Evolutionary conservation across 2,888 invertebrate species (phyloP).

Genomic region (Herminia tarsipennalis): DNA sequence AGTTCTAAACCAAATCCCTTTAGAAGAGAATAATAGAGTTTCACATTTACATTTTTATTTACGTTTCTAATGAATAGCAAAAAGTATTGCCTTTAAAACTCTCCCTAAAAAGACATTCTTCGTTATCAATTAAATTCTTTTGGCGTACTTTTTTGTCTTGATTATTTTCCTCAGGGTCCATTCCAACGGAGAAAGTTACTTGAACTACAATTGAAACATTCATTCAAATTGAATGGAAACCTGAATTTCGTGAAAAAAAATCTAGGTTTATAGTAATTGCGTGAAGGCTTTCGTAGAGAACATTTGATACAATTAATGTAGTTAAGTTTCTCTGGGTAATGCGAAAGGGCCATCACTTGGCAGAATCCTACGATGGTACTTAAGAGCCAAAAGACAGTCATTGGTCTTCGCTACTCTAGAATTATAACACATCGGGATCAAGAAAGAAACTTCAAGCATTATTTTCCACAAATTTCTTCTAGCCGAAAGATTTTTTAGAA

Average conservation of each 20-base stretch:
- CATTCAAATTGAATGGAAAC: slow-evolving; percentile 20
- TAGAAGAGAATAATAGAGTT: slow-evolving; percentile 22
- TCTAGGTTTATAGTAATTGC: slow-evolving; percentile 4
- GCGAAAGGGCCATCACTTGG: too few species aligned
- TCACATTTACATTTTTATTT: slow-evolving; percentile 26
- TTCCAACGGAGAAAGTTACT: slow-evolving; percentile 31
- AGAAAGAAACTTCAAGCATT: too few species aligned
- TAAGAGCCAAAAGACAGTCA: too few species aligned
- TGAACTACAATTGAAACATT: slow-evolving; percentile 18
- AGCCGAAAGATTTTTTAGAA: too few species aligned
- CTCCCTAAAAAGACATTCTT: slow-evolving; percentile 56
- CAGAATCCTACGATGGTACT: too few species aligned
- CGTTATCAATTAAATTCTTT: slow-evolving; percentile 79
- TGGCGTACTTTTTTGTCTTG: slow-evolving; percentile 64
- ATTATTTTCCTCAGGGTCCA: slow-evolving; percentile 61
- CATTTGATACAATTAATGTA: too few species aligned
- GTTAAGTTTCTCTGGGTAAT: too few species aligned
- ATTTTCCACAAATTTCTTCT: too few species aligned
- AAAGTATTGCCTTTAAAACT: slow-evolving; percentile 29
- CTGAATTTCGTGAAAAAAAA: slow-evolving; percentile 5
- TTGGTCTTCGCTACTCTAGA: too few species aligned
- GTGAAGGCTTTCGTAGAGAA: too few species aligned
- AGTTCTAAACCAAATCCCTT: slow-evolving; percentile 16
- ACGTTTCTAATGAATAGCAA: slow-evolving; percentile 27
- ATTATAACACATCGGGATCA: too few species aligned